Conservation (phyloP, 2,888 invertebrate species). For the Amblyjoppa fuscipennis region DNA sequence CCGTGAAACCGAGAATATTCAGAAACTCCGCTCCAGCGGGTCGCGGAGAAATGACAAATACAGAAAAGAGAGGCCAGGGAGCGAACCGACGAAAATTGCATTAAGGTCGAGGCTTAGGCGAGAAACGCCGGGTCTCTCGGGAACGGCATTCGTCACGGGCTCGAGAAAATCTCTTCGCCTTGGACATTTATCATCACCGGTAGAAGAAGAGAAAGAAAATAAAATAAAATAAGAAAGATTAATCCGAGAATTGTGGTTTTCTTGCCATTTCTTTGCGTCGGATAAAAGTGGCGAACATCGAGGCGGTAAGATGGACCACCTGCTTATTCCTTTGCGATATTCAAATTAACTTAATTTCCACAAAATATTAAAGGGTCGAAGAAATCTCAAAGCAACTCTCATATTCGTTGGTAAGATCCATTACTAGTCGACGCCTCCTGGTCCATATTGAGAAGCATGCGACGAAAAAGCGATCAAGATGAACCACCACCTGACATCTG, state of each 20-base stretch:
- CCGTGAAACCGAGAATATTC: constrained; percentile 35
- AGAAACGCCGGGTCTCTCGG: constrained; percentile 20
- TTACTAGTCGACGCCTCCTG: too few relatives aligned
- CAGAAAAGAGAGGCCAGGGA: constrained; percentile 16
- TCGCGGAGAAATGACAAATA: background rate
- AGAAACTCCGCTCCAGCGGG: background rate
- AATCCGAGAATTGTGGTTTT: constrained; percentile 5
- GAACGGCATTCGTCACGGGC: background rate
- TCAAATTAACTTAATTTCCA: too few relatives aligned
- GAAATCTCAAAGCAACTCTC: too few relatives aligned
- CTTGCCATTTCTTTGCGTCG: background rate
- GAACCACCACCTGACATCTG: too few relatives aligned
- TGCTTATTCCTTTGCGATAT: too few relatives aligned
- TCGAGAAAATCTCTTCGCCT: background rate
- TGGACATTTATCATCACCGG: constrained; percentile 8
- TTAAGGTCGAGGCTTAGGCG: constrained; percentile 34
- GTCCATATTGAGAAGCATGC: too few relatives aligned
- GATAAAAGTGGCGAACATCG: too few relatives aligned
- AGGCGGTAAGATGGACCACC: too few relatives aligned
- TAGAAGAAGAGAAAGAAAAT: background rate
- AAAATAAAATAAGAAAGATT: background rate
- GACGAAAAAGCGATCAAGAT: too few relatives aligned
- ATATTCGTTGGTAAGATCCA: too few relatives aligned
- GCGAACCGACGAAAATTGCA: constrained; percentile 34
- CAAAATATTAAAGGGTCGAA: too few relatives aligned